phyloP scores from a whole-genome alignment of 2,797 vertebrate genomes.

The Rhynchotus rufescens region DNA sequence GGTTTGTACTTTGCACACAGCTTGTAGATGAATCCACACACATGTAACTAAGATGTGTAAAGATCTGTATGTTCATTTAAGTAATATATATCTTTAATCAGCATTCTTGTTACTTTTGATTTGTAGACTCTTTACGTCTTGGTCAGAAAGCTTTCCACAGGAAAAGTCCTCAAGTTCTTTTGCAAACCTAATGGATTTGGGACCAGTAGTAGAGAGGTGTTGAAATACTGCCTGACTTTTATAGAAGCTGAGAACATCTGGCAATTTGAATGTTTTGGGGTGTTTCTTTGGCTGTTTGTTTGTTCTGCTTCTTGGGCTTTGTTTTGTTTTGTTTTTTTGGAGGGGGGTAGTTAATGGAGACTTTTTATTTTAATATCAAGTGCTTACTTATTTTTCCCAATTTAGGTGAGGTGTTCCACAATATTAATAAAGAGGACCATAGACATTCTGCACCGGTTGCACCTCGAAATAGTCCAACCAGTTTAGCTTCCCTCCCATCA shows the following conservation, averaged over 20 bases:
- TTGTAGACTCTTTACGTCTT: background rate
- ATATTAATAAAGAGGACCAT: conserved; percentile 92
- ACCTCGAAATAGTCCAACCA: conserved; percentile 88
- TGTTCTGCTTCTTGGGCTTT: no score
- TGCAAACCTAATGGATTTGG: background rate
- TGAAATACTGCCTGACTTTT: background rate
- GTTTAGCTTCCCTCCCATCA: conserved; percentile 87
- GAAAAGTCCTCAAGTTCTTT: background rate
- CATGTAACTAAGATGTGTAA: background rate
- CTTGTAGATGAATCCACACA: background rate
- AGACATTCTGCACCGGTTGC: conserved; percentile 85
- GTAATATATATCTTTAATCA: background rate
- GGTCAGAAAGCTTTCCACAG: background rate
- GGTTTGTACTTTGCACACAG: background rate
- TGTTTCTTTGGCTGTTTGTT: no score
- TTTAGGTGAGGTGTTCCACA: conserved; percentile 95
- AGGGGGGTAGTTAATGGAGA: background rate
- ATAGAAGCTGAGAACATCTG: background rate
- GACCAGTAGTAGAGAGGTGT: background rate
- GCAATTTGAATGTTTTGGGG: background rate
- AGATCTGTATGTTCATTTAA: background rate
- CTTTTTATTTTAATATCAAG: background rate
- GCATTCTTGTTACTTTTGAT: background rate
- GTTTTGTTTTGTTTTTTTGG: no score
- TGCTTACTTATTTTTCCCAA: background rate